These are phyloP conservation scores for Potorous gilbertii DNA, from an alignment of 2,797 vertebrate species.

Conservation along the genomic window DNA sequence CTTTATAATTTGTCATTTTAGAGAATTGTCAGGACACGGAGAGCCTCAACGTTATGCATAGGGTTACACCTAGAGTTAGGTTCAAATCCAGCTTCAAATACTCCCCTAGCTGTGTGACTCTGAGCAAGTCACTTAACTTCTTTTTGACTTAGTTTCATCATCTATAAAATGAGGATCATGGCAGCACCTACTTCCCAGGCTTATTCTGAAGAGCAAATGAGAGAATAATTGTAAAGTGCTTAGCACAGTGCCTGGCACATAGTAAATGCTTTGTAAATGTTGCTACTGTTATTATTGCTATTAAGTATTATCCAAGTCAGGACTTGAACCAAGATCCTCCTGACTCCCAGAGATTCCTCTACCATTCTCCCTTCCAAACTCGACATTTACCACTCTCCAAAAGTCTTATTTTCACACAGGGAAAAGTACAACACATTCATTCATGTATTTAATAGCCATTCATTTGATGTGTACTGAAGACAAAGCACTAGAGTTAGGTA, in stretches of 20 bases:
- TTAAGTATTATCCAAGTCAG: not conserved
- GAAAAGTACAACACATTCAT: not conserved
- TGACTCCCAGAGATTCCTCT: not conserved
- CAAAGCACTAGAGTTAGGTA: not conserved
- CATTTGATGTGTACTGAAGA: not conserved
- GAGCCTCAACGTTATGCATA: not conserved
- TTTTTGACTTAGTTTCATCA: not conserved
- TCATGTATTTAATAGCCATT: not conserved
- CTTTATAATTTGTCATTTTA: not conserved
- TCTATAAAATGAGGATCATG: not conserved
- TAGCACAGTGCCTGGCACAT: not conserved
- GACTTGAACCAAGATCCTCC: not conserved
- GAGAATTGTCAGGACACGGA: not conserved
- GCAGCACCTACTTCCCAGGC: not conserved
- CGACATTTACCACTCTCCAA: not conserved
- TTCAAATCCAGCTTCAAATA: not conserved
- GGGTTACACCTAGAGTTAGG: not conserved
- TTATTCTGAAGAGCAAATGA: not conserved
- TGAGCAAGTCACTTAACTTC: not conserved
- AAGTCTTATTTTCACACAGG: not conserved
- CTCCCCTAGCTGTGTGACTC: not conserved
- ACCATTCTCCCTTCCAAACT: not conserved
- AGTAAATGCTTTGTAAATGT: not conserved
- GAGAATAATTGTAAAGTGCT: not conserved
- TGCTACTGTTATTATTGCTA: not conserved